Base-by-base conservation (phyloP, 2,113 vertebrate genomes). In the Brachirus orientalis region DNA sequence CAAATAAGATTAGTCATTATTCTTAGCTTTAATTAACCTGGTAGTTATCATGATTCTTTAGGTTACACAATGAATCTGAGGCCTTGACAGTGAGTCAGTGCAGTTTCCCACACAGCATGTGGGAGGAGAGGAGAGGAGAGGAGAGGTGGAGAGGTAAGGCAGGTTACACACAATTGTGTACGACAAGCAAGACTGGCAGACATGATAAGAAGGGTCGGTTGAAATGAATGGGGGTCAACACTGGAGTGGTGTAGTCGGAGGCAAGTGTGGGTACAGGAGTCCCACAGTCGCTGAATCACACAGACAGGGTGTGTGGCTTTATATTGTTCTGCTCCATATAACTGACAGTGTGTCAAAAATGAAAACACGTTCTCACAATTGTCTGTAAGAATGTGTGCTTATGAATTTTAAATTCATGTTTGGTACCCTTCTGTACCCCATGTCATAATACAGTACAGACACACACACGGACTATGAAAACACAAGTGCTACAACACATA, bases 151-250 rank as follows among this genome's bases (percentile, higher is more conserved):
- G 50, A 64, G 45, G n/a, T n/a, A n/a, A 16, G n/a, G 51, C 53
- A 40, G 69, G 57, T 48, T 67, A 37, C 62, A 33, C 33, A 38
- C 62, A 65, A 82, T 37, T 74, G 41, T 68, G 72, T 79, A 50
- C 16, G 10, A 84, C 48, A 64, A 67, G 74, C 56, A 76, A 78
- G 83, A 89, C 72, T 88, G 78, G 72, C 83, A 87, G 76, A 62
- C 63, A 64, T 83, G 90, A 92, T 92, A 92, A 92, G 86, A 84
- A 68, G 83, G 86, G 90, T 93, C 86, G 77, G 73, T 83, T 71
- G 69, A 75, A 82, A 88, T 90, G 87, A 93, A 92, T 92, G 63
- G 79, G 86, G 87, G 92, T 94, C 91, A 91, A 11, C 4, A 33
- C 46, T 67, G 56, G 70, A 84, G 80, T 78, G 64, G 52, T 77